phyloP scores from a whole-genome alignment of 2,113 vertebrate genomes.

The Rana temporaria region DNA sequence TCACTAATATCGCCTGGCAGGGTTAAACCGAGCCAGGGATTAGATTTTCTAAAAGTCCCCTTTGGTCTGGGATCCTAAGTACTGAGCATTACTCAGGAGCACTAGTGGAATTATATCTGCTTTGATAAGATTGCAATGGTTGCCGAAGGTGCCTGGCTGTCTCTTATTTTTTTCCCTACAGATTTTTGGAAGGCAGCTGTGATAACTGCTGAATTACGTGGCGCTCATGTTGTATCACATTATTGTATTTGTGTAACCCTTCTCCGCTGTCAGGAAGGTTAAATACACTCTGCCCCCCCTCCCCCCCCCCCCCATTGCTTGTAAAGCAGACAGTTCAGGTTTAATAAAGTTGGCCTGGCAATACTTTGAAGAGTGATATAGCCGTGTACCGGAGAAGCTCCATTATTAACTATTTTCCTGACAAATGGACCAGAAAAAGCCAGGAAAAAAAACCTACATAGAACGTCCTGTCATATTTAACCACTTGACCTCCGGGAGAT shows the following conservation, averaged over 20 bases:
- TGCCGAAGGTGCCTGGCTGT: conserved; percentile 42
- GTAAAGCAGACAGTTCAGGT: conserved; percentile 39
- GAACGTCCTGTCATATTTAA: too few relatives aligned
- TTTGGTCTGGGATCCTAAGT: background rate
- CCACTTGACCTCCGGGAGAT: too few relatives aligned
- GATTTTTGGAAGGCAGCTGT: conserved; percentile 53
- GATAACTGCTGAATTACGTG: conserved; percentile 49
- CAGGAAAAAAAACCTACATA: too few relatives aligned
- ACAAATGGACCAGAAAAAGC: too few relatives aligned
- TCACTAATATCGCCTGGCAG: background rate
- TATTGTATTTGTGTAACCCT: conserved; percentile 55
- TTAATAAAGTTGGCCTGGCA: conserved; percentile 16
- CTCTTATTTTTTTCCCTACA: conserved; percentile 39
- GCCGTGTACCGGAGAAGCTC: background rate
- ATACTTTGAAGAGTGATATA: conserved; percentile 46
- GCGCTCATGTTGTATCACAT: conserved; percentile 44
- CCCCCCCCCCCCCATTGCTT: conserved; percentile 30
- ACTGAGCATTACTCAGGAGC: conserved; percentile 4
- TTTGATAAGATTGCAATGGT: conserved; percentile 41
- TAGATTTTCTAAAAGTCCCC: conserved; percentile 8
- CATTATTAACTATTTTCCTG: background rate
- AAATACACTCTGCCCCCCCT: conserved; percentile 49
- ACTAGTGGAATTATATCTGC: conserved; percentile 20
- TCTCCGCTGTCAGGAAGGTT: conserved; percentile 54
- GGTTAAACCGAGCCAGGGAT: conserved; percentile 10